phyloP scores from a whole-genome alignment of 2,797 vertebrate species.

The Denticeps clupeoides region DNA sequence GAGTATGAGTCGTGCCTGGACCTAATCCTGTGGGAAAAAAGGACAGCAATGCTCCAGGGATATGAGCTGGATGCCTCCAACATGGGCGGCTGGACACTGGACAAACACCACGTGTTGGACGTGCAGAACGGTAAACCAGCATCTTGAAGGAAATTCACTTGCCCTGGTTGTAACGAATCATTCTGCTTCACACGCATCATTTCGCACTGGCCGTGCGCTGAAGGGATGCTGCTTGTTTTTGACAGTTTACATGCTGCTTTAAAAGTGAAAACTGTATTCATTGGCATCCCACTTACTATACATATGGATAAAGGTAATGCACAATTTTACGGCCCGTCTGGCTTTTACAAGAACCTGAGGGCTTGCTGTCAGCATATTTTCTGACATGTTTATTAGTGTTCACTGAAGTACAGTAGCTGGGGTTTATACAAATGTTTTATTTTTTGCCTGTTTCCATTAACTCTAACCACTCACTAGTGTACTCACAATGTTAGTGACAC shows the following conservation, averaged over 20 bases:
- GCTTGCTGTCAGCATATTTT: neutral
- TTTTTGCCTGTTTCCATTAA: too few species aligned
- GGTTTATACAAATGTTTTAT: neutral
- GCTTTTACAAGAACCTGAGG: neutral
- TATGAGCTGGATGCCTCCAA: constrained; percentile 91
- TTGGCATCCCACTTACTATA: neutral
- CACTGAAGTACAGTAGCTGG: neutral
- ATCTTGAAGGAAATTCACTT: neutral
- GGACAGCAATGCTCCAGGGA: constrained; percentile 83
- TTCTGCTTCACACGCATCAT: too few species aligned
- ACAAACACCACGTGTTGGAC: constrained; percentile 90
- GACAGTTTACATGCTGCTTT: too few species aligned
- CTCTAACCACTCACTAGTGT: too few species aligned
- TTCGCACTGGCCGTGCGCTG: too few species aligned
- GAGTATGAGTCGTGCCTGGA: constrained; percentile 96
- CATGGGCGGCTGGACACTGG: constrained; percentile 90
- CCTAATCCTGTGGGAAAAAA: constrained; percentile 93
- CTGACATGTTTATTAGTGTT: neutral
- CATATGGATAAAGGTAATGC: neutral
- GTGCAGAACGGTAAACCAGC: constrained; percentile 86
- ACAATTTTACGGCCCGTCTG: neutral
- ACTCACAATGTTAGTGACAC: too few species aligned
- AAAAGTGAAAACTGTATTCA: too few species aligned
- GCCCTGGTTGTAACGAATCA: too few species aligned
- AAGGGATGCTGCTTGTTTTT: too few species aligned